Evolutionary conservation across 2,888 invertebrate genomes (phyloP).

Genomic region (Gari tellinella): DNA sequence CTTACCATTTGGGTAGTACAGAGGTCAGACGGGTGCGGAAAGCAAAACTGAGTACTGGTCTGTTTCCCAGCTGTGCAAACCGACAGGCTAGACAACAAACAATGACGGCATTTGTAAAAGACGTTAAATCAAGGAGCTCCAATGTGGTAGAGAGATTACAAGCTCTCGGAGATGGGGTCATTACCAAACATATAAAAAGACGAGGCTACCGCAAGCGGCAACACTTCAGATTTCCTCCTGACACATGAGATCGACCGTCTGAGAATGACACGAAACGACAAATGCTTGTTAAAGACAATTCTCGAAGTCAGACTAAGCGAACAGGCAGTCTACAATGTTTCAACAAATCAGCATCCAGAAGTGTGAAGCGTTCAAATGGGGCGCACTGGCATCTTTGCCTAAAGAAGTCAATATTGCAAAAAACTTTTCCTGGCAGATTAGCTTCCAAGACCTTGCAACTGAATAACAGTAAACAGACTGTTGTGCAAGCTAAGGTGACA

Average conservation of each 20-base stretch:
- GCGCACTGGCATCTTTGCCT: not conserved
- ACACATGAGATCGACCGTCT: no score
- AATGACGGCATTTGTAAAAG: not conserved
- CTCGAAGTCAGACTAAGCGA: no score
- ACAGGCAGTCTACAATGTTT: no score
- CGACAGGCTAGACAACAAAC: not conserved
- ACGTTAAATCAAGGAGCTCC: no score
- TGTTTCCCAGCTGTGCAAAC: not conserved
- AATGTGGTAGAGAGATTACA: no score
- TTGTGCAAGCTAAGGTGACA: constrained; percentile 5
- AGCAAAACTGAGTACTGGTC: not conserved
- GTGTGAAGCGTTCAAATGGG: no score
- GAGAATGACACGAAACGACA: no score
- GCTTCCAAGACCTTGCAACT: constrained; percentile 5
- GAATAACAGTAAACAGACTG: not conserved
- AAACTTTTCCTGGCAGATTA: not conserved
- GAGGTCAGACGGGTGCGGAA: not conserved
- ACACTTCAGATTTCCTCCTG: no score
- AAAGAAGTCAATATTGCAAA: not conserved
- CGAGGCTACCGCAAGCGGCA: not conserved
- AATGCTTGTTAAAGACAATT: no score
- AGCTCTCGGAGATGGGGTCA: not conserved
- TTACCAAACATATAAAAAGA: not conserved
- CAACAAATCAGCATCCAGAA: no score
- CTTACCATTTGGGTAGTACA: no score